These are phyloP conservation scores for Luehdorfia chinensis DNA, from an alignment of 1,140 invertebrate species.

Conservation along the genomic window DNA sequence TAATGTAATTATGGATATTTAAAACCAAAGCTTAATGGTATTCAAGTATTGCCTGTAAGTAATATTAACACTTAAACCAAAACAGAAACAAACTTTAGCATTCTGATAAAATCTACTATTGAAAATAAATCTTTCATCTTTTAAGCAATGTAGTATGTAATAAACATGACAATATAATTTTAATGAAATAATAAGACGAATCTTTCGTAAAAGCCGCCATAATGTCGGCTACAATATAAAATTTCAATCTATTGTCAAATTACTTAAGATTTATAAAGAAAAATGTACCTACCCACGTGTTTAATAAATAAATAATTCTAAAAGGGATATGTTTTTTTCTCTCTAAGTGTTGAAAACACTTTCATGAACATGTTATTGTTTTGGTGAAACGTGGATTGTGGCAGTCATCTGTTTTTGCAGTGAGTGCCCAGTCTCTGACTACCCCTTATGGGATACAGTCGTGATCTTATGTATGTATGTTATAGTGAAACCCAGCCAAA, in stretches of 20 bases:
- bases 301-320: conserved; percentile 12
- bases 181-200: conserved; percentile 9
- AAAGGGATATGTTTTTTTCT: no score
- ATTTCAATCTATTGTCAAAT: conserved; percentile 16
- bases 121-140: conserved; percentile 1
- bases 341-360: no score
- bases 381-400: no score
- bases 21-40: conserved; percentile 14
- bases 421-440: no score
- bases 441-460: no score
- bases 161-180: conserved; percentile 17
- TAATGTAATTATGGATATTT: background rate
- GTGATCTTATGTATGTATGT: no score
- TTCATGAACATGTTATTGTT: no score
- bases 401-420: no score
- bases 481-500: no score
- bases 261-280: conserved; percentile 12
- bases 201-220: conserved; percentile 5
- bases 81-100: conserved; percentile 5
- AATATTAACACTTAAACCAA: background rate
- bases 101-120: conserved; percentile 2
- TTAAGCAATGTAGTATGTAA: conserved; percentile 13
- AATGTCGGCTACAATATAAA: background rate
- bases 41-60: conserved; percentile 3
- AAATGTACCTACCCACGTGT: conserved; percentile 9